Conservation (phyloP, 2,113 vertebrate genomes). For the Takifugu flavidus region DNA sequence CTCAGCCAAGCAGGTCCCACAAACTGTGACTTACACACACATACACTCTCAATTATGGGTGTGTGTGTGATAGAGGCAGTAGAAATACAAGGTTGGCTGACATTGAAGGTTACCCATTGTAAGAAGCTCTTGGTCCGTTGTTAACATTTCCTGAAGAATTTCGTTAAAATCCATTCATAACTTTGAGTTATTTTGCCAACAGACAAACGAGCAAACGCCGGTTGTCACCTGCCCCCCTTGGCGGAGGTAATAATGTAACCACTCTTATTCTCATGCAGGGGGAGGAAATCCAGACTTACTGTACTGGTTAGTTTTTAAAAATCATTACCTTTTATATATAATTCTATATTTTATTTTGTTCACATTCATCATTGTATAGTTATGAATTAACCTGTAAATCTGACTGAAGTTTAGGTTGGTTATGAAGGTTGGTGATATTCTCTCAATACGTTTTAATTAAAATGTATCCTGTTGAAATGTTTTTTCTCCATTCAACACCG, state of each 20-base stretch:
- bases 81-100: too few species aligned
- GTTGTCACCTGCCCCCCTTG: too few species aligned
- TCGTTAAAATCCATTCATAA: too few species aligned
- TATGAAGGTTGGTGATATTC: conserved; percentile 22
- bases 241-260: background rate
- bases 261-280: background rate
- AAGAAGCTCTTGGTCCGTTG: too few species aligned
- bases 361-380: conserved; percentile 18
- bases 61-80: too few species aligned
- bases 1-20: too few species aligned
- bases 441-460: conserved; percentile 74
- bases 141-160: too few species aligned
- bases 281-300: conserved; percentile 7
- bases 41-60: too few species aligned
- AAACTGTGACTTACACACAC: too few species aligned
- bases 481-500: conserved; percentile 7
- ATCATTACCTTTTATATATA: conserved; percentile 36
- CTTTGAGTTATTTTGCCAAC: too few species aligned
- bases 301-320: conserved; percentile 4
- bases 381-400: conserved; percentile 47
- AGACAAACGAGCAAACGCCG: too few species aligned
- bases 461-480: conserved; percentile 43
- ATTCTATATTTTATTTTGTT: conserved; percentile 39
- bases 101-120: too few species aligned
- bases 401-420: conserved; percentile 39